A percentile compares a stretch with the other conserved stretches of the same genome.
These are phyloP conservation scores for Tolypeutes matacus DNA, from an alignment of 2,797 vertebrate species.

Conservation along the genomic window DNA sequence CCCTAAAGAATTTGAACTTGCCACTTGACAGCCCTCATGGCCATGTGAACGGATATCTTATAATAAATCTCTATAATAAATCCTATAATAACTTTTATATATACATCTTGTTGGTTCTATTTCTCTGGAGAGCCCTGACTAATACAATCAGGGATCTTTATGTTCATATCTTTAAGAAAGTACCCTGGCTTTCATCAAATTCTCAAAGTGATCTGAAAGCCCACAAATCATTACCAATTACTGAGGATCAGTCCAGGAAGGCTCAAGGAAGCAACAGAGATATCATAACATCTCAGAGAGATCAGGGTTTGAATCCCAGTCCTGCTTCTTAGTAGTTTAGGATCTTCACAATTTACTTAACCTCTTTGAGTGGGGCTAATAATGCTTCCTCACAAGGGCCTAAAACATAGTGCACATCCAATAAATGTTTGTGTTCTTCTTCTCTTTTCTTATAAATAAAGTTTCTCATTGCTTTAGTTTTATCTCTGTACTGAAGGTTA, in stretches of 20 bases:
- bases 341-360: neutral
- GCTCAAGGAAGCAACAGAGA: neutral
- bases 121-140: no score
- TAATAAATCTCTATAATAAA: no score
- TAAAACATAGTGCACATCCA: neutral
- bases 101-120: no score
- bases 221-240: neutral
- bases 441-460: slow-evolving; percentile 30
- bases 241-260: neutral
- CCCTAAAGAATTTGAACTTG: no score
- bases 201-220: neutral
- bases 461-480: neutral
- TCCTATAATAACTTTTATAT: no score
- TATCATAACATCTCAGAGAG: neutral
- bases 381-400: neutral
- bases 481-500: neutral
- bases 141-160: neutral
- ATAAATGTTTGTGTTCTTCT: neutral
- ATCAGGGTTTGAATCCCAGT: neutral
- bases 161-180: neutral
- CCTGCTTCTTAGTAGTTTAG: neutral
- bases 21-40: no score
- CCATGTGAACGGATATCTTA: no score
- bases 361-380: neutral
- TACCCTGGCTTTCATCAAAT: neutral